Conservation (phyloP, 2,888 invertebrate species). For the Ochropacha duplaris region DNA sequence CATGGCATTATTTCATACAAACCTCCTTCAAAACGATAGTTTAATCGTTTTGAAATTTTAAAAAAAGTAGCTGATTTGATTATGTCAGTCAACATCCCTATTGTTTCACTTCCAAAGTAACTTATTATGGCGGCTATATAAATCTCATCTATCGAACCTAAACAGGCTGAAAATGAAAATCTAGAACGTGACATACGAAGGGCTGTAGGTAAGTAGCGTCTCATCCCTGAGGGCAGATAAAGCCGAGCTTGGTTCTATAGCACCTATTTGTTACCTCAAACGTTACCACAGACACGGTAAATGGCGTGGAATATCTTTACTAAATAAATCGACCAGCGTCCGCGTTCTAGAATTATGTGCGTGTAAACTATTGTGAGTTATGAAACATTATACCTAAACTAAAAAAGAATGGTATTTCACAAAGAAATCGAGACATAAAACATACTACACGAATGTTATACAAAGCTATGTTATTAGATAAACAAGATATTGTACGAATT, state of each 20-base stretch:
- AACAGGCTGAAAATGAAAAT: background rate
- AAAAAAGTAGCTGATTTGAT: no score
- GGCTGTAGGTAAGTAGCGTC: slow-evolving; percentile 4
- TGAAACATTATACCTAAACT: background rate
- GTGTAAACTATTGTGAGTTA: background rate
- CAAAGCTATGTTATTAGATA: no score
- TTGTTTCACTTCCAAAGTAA: background rate
- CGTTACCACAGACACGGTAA: slow-evolving; percentile 16
- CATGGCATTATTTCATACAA: no score
- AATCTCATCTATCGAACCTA: background rate
- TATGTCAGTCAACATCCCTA: background rate
- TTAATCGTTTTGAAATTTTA: no score
- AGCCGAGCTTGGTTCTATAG: slow-evolving; percentile 3
- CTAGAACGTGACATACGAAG: slow-evolving; percentile 4
- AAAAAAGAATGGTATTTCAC: no score
- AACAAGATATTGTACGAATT: background rate
- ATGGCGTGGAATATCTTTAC: slow-evolving; percentile 9
- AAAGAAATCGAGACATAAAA: no score
- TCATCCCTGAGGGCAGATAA: slow-evolving; percentile 26
- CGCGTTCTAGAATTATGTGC: background rate
- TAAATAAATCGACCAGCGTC: background rate
- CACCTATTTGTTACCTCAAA: slow-evolving; percentile 20
- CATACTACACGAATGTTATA: no score
- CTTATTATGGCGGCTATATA: background rate
- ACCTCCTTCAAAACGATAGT: no score